Base-by-base conservation (phyloP, 2,797 vertebrate species). In the Xyrichtys novacula region DNA sequence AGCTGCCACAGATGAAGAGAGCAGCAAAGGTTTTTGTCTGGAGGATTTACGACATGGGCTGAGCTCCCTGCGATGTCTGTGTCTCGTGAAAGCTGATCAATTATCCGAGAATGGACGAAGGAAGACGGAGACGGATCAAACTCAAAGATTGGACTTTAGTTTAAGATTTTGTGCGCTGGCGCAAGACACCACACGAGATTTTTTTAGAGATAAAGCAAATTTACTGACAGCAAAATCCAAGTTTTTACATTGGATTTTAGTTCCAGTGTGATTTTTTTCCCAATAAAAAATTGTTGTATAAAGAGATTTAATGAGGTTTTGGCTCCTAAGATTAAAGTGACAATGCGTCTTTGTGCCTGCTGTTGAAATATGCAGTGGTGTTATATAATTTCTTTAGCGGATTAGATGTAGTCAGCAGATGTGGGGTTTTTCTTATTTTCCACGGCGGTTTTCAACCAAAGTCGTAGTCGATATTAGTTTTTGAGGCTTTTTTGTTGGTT, bases 41-140 rank as follows among this genome's bases (percentile, higher is more conserved):
- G 58, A 79, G 78, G 64, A 50, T 76, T 60, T 88, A 80, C 81
- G 89, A 90, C 86, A 92, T 92, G 92, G 92, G 92, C 90, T 93
- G 92, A 93, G 88, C 85, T 82, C 84, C 84, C 67, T 65, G 77
- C 1, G 58, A 47, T 23, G 65, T 74, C 62, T 80, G 36, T 58
- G 62, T 79, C 78, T 77, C 65, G 76, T 66, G 55, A 44, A 69
- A 78, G 67, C 81, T 72, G 48, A 46, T 79, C 38, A 69, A 32
- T 74, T 56, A 55, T 22, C 55, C 47, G 62, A 83, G 59, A 85
- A 91, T 88, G 90, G 74, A 85, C 79, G 75, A 77, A 60, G 74
- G 76, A 44, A 70, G 78, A 60, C 44, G 65, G 72, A 86, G 73
- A 62, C 60, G 69, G 80, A 80, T 63, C 19, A 69, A 43, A 42